A percentile compares a stretch with the other conserved stretches of the same genome.
Evolutionary conservation across 2,888 invertebrate species (phyloP).

Genomic region (Pyrochroa serraticornis): DNA sequence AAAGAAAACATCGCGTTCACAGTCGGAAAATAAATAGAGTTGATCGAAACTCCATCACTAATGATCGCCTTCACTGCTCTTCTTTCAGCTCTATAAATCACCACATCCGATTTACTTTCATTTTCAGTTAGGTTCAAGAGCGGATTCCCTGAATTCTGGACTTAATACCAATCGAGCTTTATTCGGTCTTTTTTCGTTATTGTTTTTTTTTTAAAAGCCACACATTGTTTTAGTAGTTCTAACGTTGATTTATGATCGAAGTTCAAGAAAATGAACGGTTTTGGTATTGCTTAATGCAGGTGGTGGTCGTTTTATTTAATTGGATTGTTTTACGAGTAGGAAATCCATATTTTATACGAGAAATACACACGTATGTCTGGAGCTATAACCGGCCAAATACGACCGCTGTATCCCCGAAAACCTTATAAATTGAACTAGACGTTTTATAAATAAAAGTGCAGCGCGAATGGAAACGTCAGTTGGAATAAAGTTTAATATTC

Average conservation of each 20-base stretch:
- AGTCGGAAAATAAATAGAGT: too few relatives aligned
- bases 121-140: constrained; percentile 13
- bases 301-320: too few relatives aligned
- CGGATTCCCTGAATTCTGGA: constrained; percentile 20
- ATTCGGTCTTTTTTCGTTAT: constrained; percentile 8
- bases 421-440: too few relatives aligned
- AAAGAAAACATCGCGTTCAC: too few relatives aligned
- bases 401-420: too few relatives aligned
- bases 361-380: too few relatives aligned
- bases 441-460: too few relatives aligned
- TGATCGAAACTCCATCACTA: neutral
- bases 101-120: constrained; percentile 27
- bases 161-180: constrained; percentile 15
- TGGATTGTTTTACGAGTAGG: too few relatives aligned
- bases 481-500: too few relatives aligned
- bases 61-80: constrained; percentile 6
- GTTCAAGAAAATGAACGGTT: constrained; percentile 3
- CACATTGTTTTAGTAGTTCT: constrained; percentile 11
- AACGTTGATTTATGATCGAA: constrained; percentile 6
- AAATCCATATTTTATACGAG: too few relatives aligned
- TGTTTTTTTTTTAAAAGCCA: constrained; percentile 6
- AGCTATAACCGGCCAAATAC: too few relatives aligned
- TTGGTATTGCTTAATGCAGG: neutral
- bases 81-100: constrained; percentile 25
- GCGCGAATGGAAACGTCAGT: too few relatives aligned